Evolutionary conservation across 2,888 invertebrate genomes (phyloP).

Genomic region (Hypercompe scribonia): DNA sequence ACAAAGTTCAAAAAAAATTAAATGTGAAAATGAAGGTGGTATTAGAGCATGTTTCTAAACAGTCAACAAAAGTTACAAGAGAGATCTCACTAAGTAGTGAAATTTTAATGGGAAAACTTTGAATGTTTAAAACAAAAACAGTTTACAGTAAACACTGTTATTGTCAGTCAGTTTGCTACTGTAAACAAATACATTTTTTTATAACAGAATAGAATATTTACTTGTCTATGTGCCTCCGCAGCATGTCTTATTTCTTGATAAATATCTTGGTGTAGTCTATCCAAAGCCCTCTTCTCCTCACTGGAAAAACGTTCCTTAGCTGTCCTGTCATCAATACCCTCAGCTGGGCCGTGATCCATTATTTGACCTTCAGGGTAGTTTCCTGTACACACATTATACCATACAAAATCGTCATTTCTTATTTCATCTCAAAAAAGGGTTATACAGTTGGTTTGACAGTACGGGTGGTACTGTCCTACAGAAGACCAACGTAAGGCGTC

Average conservation of each 20-base stretch:
- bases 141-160: too few relatives aligned
- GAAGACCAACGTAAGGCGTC: too few relatives aligned
- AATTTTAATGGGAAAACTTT: too few relatives aligned
- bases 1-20: background rate
- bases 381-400: slow-evolving; percentile 53
- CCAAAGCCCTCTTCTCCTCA: slow-evolving; percentile 96
- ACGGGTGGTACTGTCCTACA: too few relatives aligned
- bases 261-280: slow-evolving; percentile 96
- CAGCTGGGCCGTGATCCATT: slow-evolving; percentile 91
- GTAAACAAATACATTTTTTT: background rate
- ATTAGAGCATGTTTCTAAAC: too few relatives aligned
- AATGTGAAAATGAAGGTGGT: too few relatives aligned
- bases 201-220: slow-evolving; percentile 56
- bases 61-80: background rate
- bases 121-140: too few relatives aligned
- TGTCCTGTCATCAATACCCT: slow-evolving; percentile 92
- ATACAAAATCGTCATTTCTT: background rate
- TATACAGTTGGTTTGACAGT: too few relatives aligned
- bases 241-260: slow-evolving; percentile 98
- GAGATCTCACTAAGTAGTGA: background rate
- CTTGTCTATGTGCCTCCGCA: slow-evolving; percentile 98
- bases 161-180: background rate
- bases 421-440: background rate
- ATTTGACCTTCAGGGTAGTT: slow-evolving; percentile 96
- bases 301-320: slow-evolving; percentile 94